Evolutionary conservation across 1,140 invertebrate species (phyloP).

Genomic region (Trachymyrmex cornetzi): DNA sequence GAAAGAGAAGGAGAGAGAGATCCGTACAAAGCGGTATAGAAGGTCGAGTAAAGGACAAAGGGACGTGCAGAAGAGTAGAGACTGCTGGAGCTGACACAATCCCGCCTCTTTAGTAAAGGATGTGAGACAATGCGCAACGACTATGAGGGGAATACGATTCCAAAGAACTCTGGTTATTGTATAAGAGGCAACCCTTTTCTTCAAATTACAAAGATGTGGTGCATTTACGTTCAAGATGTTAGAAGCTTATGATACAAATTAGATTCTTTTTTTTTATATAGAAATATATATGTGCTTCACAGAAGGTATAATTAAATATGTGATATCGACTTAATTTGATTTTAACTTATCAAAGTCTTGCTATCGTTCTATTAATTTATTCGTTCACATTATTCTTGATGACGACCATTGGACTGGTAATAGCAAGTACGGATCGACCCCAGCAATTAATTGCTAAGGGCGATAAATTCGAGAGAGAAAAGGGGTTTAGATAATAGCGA

Average conservation of each 20-base stretch:
- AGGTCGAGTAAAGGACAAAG: constrained; percentile 59
- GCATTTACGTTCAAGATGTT: constrained; percentile 34
- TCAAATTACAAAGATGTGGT: constrained; percentile 32
- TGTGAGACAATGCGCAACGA: constrained; percentile 70
- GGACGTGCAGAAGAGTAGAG: constrained; percentile 67
- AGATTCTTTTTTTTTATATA: constrained; percentile 3
- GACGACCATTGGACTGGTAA: constrained; percentile 40
- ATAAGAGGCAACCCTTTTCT: constrained; percentile 46
- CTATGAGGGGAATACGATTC: constrained; percentile 74
- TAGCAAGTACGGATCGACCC: constrained; percentile 47
- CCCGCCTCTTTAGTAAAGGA: constrained; percentile 70
- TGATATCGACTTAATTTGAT: neutral
- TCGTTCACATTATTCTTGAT: neutral
- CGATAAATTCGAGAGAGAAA: constrained; percentile 71
- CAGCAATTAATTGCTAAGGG: constrained; percentile 67
- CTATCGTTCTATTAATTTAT: constrained; percentile 41
- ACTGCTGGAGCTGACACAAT: constrained; percentile 74
- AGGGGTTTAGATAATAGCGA: constrained; percentile 75
- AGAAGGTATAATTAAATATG: neutral
- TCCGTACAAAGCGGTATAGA: constrained; percentile 41
- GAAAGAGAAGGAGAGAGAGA: neutral
- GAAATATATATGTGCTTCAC: neutral
- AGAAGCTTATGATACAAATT: constrained; percentile 16
- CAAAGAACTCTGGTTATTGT: constrained; percentile 73
- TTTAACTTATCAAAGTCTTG: neutral